Conservation (phyloP, 2,888 invertebrate species). For the Noctua janthe region DNA sequence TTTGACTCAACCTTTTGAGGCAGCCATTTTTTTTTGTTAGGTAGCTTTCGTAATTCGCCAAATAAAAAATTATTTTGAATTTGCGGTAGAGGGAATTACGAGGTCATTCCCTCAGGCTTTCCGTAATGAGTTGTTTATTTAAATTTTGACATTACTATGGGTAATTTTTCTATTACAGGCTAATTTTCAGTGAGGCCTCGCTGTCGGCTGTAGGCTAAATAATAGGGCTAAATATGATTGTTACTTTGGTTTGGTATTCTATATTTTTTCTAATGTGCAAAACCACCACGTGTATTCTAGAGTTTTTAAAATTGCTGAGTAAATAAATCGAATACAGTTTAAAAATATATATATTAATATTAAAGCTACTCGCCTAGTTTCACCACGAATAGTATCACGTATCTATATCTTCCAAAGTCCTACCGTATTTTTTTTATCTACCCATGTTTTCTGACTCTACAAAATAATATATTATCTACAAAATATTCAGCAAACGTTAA, state of each 20-base stretch:
- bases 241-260: not conserved
- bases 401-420: not conserved
- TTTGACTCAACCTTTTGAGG: conserved; percentile 12
- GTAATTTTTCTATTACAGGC: not conserved
- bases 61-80: conserved; percentile 36
- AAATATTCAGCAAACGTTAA: conserved; percentile 42
- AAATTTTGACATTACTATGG: conserved; percentile 20
- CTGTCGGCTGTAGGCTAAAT: not conserved
- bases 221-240: not conserved
- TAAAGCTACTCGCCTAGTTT: too few species aligned
- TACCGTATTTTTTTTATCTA: not conserved
- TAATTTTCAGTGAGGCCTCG: conserved; percentile 2
- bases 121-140: conserved; percentile 40
- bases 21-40: conserved; percentile 10
- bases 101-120: conserved; percentile 18
- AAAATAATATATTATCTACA: conserved; percentile 9
- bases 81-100: not conserved
- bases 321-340: too few species aligned
- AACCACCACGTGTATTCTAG: not conserved
- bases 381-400: too few species aligned
- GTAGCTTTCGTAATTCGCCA: conserved; percentile 8
- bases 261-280: not conserved
- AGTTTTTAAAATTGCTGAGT: not conserved
- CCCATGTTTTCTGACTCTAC: not conserved
- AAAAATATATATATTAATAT: too few species aligned